Evolutionary conservation across 2,888 invertebrate species (phyloP).

Genomic region (Ptychoptera contaminata): DNA sequence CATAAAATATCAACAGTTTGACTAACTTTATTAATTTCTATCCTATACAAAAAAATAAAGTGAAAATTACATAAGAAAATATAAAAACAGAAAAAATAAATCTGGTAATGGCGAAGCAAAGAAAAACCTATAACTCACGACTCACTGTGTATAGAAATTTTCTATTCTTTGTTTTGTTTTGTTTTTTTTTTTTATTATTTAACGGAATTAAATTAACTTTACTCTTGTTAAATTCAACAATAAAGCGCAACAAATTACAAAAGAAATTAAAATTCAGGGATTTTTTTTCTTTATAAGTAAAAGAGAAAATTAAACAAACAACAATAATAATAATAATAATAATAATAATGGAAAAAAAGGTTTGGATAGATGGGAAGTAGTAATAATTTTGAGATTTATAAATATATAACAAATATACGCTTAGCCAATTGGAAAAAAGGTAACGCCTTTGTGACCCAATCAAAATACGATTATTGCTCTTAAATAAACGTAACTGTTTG

Average conservation of each 20-base stretch:
- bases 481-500: conserved; percentile 5
- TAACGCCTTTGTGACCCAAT: conserved; percentile 11
- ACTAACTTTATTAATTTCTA: no score
- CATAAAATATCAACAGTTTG: no score
- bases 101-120: no score
- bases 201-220: no score
- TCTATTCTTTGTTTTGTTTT: no score
- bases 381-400: not conserved
- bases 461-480: conserved; percentile 10
- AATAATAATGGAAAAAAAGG: not conserved
- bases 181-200: no score
- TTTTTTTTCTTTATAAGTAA: not conserved
- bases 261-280: not conserved
- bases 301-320: conserved; percentile 2
- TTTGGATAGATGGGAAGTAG: not conserved
- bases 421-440: conserved; percentile 9
- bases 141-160: no score
- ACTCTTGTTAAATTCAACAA: not conserved
- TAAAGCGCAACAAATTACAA: not conserved
- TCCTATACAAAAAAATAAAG: no score
- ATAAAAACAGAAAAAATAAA: no score
- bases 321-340: not conserved
- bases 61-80: no score
- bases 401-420: conserved; percentile 2
- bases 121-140: no score